These are phyloP conservation scores for Gnatocerus cornutus DNA, from an alignment of 2,888 invertebrate species.

Conservation along the genomic window DNA sequence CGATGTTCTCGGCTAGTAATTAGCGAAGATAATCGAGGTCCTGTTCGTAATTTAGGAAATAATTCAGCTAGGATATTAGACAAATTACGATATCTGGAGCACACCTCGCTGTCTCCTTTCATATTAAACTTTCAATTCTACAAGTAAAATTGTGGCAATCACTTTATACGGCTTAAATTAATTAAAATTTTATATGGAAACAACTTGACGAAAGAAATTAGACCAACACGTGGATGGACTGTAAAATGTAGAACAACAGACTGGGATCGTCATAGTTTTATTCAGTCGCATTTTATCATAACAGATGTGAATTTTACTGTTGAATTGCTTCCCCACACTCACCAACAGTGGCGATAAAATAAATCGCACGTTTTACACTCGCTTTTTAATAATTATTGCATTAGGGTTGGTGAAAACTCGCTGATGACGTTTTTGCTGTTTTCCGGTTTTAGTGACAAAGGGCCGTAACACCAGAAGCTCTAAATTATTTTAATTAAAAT, in stretches of 20 bases:
- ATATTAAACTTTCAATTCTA: constrained; percentile 12
- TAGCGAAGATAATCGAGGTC: constrained; percentile 47
- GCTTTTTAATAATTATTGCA: constrained; percentile 25
- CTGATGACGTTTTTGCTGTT: constrained; percentile 4
- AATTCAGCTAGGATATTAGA: constrained; percentile 41
- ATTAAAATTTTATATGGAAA: constrained; percentile 32
- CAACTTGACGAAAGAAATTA: constrained; percentile 30
- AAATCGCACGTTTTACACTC: constrained; percentile 31
- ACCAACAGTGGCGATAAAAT: constrained; percentile 14
- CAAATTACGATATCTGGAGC: constrained; percentile 41
- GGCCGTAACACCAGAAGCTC: background rate
- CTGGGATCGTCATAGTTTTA: constrained; percentile 19
- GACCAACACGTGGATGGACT: constrained; percentile 17
- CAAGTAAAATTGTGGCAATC: constrained; percentile 5
- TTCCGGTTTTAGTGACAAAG: background rate
- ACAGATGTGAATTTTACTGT: constrained; percentile 23
- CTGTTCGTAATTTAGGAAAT: constrained; percentile 39
- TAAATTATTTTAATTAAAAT: constrained; percentile 9
- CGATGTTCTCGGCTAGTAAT: constrained; percentile 38
- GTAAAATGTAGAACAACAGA: constrained; percentile 18
- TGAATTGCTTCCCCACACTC: constrained; percentile 12
- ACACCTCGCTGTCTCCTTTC: constrained; percentile 1
- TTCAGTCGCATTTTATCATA: constrained; percentile 23
- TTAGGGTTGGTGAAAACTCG: background rate
- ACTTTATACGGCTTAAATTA: background rate